These are phyloP conservation scores for Ichneumon xanthorius DNA, from an alignment of 2,888 invertebrate genomes.

Conservation along the genomic window DNA sequence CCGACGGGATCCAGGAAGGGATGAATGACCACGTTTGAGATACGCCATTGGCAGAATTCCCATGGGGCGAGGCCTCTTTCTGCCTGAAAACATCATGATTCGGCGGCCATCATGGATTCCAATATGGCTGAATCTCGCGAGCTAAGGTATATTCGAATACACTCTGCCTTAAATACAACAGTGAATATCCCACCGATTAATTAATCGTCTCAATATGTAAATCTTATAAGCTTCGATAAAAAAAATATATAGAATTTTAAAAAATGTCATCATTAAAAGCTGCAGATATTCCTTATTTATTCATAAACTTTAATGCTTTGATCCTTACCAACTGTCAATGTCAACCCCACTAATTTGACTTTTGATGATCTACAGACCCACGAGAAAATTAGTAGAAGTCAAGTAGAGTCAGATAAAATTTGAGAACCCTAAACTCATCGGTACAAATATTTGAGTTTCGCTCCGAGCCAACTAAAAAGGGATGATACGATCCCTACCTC, in stretches of 20 bases:
- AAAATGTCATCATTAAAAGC: neutral
- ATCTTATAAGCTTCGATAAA: neutral
- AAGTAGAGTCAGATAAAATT: conserved; percentile 23
- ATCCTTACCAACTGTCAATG: neutral
- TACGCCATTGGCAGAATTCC: conserved; percentile 80
- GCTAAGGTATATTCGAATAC: conserved; percentile 48
- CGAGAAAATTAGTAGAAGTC: neutral
- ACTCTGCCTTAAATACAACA: conserved; percentile 36
- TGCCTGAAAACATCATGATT: conserved; percentile 73
- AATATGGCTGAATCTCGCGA: conserved; percentile 77
- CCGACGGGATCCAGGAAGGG: conserved; percentile 77
- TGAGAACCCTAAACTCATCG: conserved; percentile 27
- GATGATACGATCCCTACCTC: conserved; percentile 24
- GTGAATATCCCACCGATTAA: neutral
- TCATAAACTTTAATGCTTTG: neutral
- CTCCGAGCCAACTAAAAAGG: conserved; percentile 10
- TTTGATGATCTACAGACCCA: neutral
- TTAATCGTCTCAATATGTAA: neutral
- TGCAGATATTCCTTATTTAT: neutral
- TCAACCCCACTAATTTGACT: neutral
- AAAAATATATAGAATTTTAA: neutral
- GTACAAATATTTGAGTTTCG: conserved; percentile 58
- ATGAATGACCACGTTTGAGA: conserved; percentile 74
- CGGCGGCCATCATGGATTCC: conserved; percentile 83
- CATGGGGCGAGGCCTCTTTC: conserved; percentile 76